Percentiles rank a stretch among this genome's conserved stretches.
phyloP scores from a whole-genome alignment of 2,888 invertebrate species.

The Drosophila ustulata region DNA sequence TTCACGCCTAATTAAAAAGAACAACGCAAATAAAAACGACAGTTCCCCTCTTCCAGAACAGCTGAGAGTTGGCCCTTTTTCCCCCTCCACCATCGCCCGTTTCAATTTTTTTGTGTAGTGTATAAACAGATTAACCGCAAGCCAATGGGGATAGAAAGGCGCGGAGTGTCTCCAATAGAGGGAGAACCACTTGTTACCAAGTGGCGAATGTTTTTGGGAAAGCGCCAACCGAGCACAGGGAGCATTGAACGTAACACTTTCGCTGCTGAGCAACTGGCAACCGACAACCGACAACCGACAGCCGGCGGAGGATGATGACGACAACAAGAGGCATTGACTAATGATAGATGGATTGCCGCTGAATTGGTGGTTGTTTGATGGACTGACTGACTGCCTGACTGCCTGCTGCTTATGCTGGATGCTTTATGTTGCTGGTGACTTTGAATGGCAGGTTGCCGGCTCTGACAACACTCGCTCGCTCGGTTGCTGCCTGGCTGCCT shows the following conservation, averaged over 20 bases:
- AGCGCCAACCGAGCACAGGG: conserved; percentile 62
- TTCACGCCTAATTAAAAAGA: conserved; percentile 77
- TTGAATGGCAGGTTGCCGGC: conserved; percentile 68
- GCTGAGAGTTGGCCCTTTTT: conserved; percentile 24
- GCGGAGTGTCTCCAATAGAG: background rate
- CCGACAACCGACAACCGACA: no score
- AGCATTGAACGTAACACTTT: conserved; percentile 79
- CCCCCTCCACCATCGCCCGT: background rate
- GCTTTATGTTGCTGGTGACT: conserved; percentile 67
- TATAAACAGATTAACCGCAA: conserved; percentile 64
- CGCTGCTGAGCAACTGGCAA: conserved; percentile 42
- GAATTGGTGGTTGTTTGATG: conserved; percentile 31
- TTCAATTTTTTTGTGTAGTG: conserved; percentile 29
- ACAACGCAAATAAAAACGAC: conserved; percentile 48
- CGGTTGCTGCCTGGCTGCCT: conserved; percentile 22
- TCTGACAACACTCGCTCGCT: conserved; percentile 18
- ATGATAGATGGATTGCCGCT: conserved; percentile 71
- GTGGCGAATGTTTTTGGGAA: conserved; percentile 65
- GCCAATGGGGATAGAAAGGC: conserved; percentile 21
- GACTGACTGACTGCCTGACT: conserved; percentile 25
- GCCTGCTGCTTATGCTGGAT: conserved; percentile 54
- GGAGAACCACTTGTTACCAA: conserved; percentile 73
- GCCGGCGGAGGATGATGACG: conserved; percentile 45
- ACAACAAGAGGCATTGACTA: conserved; percentile 72
- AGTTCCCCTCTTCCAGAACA: conserved; percentile 33